Base-by-base conservation (phyloP, 2,113 vertebrate species). In the Megaceryle maxima region DNA sequence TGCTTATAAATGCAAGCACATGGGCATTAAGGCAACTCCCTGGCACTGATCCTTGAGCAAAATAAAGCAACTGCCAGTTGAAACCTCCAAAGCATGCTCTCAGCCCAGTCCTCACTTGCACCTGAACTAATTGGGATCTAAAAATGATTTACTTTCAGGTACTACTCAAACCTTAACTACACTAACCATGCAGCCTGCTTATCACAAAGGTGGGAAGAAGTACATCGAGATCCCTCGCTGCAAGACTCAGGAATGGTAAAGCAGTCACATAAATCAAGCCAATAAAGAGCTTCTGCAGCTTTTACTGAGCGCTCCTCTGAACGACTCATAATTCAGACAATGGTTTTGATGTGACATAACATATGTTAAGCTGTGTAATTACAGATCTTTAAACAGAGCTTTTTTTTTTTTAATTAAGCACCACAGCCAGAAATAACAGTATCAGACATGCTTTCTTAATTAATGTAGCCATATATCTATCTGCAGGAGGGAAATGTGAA, bases 361-460 rank as follows among this genome's bases (percentile, higher is more conserved):
- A 95, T 96, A 94, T 93, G 95, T 96, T 94, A 95, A 91, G 84
- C 89, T 77, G 55, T 62, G 70, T 90, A 97, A 97, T 96, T 95
- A 96, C 93, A 85, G 37, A 88, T 62, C 95, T 91, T 88, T 93
- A 87, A 90, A 91, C 9, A 1, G 26, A 83, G 64, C 8, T 13
- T 83, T 64, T 91, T 56, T 56, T 69, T 90, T 50, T 15, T 5
- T 7, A 95, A 80, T 95, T 96, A 82, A 96, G 82, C 55, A 72
- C 64, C 74, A 64, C 69, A 89, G 31, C 81, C 77, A 91, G 78
- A 91, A 90, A 91, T 87, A 95, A 95, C 84, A 83, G 29, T 50
- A 94, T 87, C 87, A 92, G 84, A 86, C 72, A 88, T 66, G 56
- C 75, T 51, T 69, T 35, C 63, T 26, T 90, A 94, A 95, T 95